Conservation (phyloP, 2,797 vertebrate genomes). For the Eulemur albifrons region DNA sequence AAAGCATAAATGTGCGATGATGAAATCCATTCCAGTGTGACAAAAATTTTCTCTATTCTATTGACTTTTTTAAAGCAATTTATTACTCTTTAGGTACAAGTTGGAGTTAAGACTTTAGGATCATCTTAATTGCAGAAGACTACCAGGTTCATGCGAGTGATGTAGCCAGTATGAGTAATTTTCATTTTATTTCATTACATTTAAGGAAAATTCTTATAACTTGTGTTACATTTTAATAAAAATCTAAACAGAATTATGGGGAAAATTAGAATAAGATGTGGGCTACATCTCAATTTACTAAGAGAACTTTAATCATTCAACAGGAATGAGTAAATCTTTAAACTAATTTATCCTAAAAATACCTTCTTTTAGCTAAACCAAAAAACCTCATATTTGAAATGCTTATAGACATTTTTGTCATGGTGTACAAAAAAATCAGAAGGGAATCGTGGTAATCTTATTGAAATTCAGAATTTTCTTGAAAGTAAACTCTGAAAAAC, state of each 20-base stretch:
- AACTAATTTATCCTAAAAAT: background rate
- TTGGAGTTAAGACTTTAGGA: background rate
- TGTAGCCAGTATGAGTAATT: background rate
- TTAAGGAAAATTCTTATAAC: background rate
- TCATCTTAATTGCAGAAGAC: background rate
- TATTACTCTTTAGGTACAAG: background rate
- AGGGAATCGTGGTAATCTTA: background rate
- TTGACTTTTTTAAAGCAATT: background rate
- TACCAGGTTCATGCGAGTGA: background rate
- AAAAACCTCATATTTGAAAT: background rate
- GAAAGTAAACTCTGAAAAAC: background rate
- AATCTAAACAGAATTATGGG: background rate
- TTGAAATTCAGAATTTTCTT: background rate
- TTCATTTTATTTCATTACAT: background rate
- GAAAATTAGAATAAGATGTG: background rate
- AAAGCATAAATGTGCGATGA: constrained; percentile 39
- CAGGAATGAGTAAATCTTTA: background rate
- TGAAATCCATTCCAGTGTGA: background rate
- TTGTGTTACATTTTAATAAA: background rate
- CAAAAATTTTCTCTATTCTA: constrained; percentile 7
- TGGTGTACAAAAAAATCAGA: background rate
- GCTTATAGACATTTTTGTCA: background rate
- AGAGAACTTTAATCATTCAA: background rate
- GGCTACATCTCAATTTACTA: background rate
- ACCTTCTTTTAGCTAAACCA: background rate